Base-by-base conservation (phyloP, 1,140 invertebrate genomes). In the Neodiprion fabricii region DNA sequence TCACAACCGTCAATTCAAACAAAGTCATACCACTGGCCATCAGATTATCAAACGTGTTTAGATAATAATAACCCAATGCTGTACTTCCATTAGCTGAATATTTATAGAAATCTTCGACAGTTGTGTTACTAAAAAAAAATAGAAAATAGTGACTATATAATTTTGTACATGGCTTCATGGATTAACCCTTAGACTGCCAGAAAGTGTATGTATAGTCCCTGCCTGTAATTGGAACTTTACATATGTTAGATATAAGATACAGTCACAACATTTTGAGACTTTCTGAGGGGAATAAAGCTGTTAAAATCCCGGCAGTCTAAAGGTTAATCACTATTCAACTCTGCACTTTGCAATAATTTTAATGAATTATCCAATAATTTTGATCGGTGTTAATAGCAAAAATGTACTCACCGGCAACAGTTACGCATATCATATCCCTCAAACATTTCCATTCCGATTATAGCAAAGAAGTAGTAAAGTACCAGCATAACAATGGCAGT, bases 391-490 rank as follows among this genome's bases (percentile, higher is more conserved):
- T 61, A 12, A 4, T 5, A 17, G 9, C 11, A 9, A 61, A 5
- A 17, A 61, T 12, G 65, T 79, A 91, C 92, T 91, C 90, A 96
- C 95, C 92, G 91, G 90, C 96, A 97, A 87, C 95, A 97, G 82
- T 97, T 95, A 73, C 89, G 91, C 83, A 97, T 90, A 80, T 95
- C 91, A 80, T 93, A 92, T 8, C 91, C 89, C 9, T 94, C 90
- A 85, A 97, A 97, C 12, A 96, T 85, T 87, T 97, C 96, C 95
- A 98, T 97, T 72, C 95, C 96, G 82, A 97, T 92, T 74, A 98
- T 96, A 4, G 95, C 95, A 89, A 96, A 97, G 87, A 96, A 96
- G 85, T 97, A 98, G 85, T 97, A 97, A 80, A 97, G 91, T 76
- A 97, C 92, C 10, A 97, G 88, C 90, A 97, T 95, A 0, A 96